A percentile compares a stretch with the other conserved stretches of the same genome.
These are phyloP conservation scores for Adoxophyes honmai DNA, from an alignment of 1,140 invertebrate genomes.

Conservation along the genomic window DNA sequence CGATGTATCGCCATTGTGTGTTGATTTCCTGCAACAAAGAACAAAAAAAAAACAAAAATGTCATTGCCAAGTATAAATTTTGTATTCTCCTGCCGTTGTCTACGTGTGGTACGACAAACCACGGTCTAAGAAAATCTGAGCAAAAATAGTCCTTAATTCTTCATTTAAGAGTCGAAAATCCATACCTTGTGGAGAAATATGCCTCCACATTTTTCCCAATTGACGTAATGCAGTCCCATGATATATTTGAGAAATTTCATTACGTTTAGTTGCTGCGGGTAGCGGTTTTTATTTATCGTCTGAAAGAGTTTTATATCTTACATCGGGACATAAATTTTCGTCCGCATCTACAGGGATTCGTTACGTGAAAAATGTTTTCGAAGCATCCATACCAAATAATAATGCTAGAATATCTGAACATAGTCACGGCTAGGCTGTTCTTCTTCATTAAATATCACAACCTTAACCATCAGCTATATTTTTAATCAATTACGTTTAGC, in stretches of 20 bases:
- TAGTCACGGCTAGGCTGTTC: too few species aligned
- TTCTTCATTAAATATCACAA: too few species aligned
- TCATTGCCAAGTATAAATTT: constrained; percentile 8
- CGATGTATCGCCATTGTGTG: too few species aligned
- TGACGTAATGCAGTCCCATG: constrained; percentile 14
- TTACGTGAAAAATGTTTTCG: too few species aligned
- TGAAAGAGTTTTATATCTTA: not conserved
- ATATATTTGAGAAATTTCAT: constrained; percentile 5
- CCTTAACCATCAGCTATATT: too few species aligned
- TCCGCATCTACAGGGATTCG: too few species aligned
- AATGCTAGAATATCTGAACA: too few species aligned
- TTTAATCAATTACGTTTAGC: too few species aligned
- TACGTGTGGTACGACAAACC: not conserved
- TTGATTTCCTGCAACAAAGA: too few species aligned
- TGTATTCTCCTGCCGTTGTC: constrained; percentile 2
- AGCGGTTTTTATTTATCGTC: not conserved
- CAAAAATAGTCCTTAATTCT: not conserved
- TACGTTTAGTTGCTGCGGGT: not conserved
- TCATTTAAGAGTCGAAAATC: not conserved
- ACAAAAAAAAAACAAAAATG: too few species aligned
- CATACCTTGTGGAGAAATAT: too few species aligned
- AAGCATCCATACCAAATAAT: too few species aligned
- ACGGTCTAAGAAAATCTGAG: not conserved
- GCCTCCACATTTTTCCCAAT: not conserved
- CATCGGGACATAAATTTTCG: not conserved